Base-by-base conservation (phyloP, 1,140 invertebrate genomes). In the Bombus cullumanus region DNA sequence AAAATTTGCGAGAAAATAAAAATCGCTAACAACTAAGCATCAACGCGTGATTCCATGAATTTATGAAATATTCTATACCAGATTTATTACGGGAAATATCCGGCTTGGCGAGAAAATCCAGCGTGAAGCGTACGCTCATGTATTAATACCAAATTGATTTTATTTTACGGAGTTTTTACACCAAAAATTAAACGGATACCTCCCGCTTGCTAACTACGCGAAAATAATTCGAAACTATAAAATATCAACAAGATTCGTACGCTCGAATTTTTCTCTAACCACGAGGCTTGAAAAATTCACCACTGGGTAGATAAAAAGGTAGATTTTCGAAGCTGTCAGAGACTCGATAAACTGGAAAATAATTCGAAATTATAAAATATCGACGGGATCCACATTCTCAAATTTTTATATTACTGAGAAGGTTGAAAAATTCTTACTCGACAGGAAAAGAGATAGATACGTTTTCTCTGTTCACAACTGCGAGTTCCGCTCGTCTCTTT, bases 401-500 rank as follows among this genome's bases (percentile, higher is more conserved):
- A n/a, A 62, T 62, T 28, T 13, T 12, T 62, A 2, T n/a, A 34
- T n/a, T 22, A 53, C 6, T 18, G 47, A 5, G 31, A n/a, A 15
- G 31, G 6, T 66, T 66, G 64, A 31, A 18, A 66, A 34, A 31
- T n/a, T 66, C 47, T 1, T 53, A 37, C 8, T 15, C 22, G 34
- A 6, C 13, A 71, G 25, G 39, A 12, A 25, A 10, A 74, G 79
- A 57, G 71, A 62, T 37, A 53, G 43, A 79, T 87, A 34, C 22
- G 8, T 53, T 47, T 8, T 12, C 12, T 10, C 1, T 6, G 28
- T n/a, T 41, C 25, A 8, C 31, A 37, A 62, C 31, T 47, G 41
- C 43, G 8, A 68, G 68, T n/a, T 41, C 47, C 69, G 73, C 75
- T 83, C 82, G 76, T 53, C 82, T 69, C 77, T 75, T 88, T 73